These are phyloP conservation scores for Drosophila koepferae DNA, from an alignment of 2,888 invertebrate genomes.

Conservation along the genomic window DNA sequence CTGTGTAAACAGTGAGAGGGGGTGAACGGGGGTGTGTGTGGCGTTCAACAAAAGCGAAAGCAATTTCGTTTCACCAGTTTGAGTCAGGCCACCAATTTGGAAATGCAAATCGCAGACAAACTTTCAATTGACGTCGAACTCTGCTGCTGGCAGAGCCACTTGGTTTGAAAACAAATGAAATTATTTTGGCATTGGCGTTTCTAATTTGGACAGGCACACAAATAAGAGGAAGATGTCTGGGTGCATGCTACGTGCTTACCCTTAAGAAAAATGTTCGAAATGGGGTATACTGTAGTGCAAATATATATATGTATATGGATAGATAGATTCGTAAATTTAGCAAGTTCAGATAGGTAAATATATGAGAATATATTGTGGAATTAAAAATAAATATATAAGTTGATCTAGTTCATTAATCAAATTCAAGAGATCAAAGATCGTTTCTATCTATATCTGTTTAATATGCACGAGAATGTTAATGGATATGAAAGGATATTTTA, in stretches of 20 bases:
- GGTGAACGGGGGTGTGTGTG: slow-evolving; percentile 1
- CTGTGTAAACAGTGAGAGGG: too few relatives aligned
- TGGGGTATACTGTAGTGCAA: background rate
- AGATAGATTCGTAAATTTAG: background rate
- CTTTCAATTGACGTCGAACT: slow-evolving; percentile 65
- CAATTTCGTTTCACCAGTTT: slow-evolving; percentile 63
- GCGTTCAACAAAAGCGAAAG: slow-evolving; percentile 67
- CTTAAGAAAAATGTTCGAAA: background rate
- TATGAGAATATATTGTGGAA: too few relatives aligned
- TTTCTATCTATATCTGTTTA: background rate
- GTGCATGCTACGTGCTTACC: slow-evolving; percentile 12
- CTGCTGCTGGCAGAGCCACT: slow-evolving; percentile 40
- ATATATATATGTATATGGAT: background rate
- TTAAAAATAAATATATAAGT: background rate
- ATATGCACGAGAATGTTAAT: background rate
- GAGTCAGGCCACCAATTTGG: slow-evolving; percentile 53
- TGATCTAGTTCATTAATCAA: background rate
- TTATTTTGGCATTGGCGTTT: slow-evolving; percentile 50
- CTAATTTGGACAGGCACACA: slow-evolving; percentile 45
- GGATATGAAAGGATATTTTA: background rate
- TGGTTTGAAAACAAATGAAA: slow-evolving; percentile 49
- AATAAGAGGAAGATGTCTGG: slow-evolving; percentile 9
- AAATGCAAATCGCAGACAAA: slow-evolving; percentile 74
- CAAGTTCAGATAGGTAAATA: background rate
- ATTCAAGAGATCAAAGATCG: background rate